Base-by-base conservation (phyloP, 2,797 vertebrate species). In the Champsocephalus esox region DNA sequence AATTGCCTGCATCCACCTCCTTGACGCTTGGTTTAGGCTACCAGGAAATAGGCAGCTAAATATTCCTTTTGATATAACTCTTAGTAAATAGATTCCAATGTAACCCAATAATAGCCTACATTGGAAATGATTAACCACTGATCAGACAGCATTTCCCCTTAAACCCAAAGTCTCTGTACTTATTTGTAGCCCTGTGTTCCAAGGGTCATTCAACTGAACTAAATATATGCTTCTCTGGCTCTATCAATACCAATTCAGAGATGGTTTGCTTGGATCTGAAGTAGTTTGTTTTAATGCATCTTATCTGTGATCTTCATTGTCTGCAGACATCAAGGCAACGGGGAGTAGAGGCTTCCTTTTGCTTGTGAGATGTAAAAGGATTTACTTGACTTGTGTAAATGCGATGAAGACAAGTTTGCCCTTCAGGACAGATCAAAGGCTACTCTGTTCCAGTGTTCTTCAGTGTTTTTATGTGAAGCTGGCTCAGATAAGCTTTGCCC, bases 351-450 rank as follows among this genome's bases (percentile, higher is more conserved):
- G 21, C 57, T 61, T 52, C 21, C 38, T 63, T 75, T 61, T 77
- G 10, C 80, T 67, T 66, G 60, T 51, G 52, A 52, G 82, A 66
- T 66, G 41, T 77, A 16, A 50, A 73, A 66, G 67, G 72, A 66
- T 79, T 87, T 69, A 66, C 59, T 73, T 32, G 50, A 60, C 45
- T 79, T 58, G 51, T 38, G 34, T 58, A 65, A 55, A 63, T 73
- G 70, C 10, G 11, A 57, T 45, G 43, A 70, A 71, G 70, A 79
- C 60, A 75, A 66, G 66, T 80, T 76, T 75, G 70, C 73, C 71
- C 61, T 81, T 74, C 59, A 73, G 70, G 51, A 55, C 69, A 54
- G 82, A 86, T 86, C 79, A 88, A 73, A 88, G 61, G 43, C 61
- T 57, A 2, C 19, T 50, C 45, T 86, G 50, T 66, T 73, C 58